Base-by-base conservation (phyloP, 2,797 vertebrate species). In the Petrocephalus schoutedeni region DNA sequence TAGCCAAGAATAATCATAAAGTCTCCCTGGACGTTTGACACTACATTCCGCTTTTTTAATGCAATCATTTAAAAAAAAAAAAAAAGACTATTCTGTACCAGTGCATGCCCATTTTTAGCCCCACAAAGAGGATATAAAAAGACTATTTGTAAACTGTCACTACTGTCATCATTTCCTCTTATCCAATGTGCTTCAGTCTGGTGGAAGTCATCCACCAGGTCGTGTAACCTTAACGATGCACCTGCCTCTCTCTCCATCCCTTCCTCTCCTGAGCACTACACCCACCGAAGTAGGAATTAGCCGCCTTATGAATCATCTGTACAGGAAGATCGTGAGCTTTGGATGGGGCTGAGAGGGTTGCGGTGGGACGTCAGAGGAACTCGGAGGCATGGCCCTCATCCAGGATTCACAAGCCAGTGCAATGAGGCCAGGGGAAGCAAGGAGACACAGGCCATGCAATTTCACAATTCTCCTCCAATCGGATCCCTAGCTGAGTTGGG, bases 351-450 rank as follows among this genome's bases (percentile, higher is more conserved):
- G 90, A 19, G 88, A 59, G 53, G 85, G 85, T 87, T 0, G 85
- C 58, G 71, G 88, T 89, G 85, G 89, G 92, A 93, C 91, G 88
- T 90, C 87, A 74, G 91, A 89, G 91, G 88, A 90, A 92, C 94
- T 93, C 92, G 91, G 90, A 93, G 93, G 92, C 92, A 94, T 95
- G 94, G 94, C 93, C 51, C 89, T 4, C 49, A 88, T 95, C 94
- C 95, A 96, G 94, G 93, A 88, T 90, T 90, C 74, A 51, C 90
- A 91, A 92, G 90, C 67, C 87, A 89, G 85, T 85, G 89, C 88
- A 84, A 88, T 87, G 89, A 83, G 85, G 85, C 28, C 36, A 49
- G 36, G 19, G 54, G 64, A 53, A 49, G 28, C 74, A 54, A 21
- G 53, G 74, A 64, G 67, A 59, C 0, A 53, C 51, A 80, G 86